Percentiles rank a stretch among this genome's conserved stretches.
Conservation (phyloP, 2,797 vertebrate species). For the Platalea minor region DNA sequence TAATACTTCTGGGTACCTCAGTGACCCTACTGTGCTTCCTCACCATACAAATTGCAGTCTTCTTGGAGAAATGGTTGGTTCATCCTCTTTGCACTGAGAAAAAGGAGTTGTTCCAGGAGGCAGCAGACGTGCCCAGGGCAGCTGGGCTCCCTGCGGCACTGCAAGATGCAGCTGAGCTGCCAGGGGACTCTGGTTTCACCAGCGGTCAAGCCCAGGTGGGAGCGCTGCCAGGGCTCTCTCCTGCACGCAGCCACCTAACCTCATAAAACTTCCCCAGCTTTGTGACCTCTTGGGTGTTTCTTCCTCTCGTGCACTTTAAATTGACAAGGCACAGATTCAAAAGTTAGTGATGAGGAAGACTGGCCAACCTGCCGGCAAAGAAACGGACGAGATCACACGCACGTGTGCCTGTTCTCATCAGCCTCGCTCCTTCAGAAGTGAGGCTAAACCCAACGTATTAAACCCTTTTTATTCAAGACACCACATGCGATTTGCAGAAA, state of each 20-base stretch:
- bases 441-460: not conserved
- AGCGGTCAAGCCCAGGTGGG: not conserved
- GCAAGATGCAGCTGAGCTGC: not conserved
- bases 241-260: not conserved
- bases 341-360: not conserved
- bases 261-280: not conserved
- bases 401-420: not conserved
- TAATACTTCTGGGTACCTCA: not conserved
- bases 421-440: not conserved
- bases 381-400: not conserved
- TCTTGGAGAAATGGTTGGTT: not conserved
- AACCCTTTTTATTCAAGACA: not conserved
- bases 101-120: not conserved
- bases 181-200: not conserved
- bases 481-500: not conserved
- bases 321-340: not conserved
- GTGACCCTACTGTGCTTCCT: not conserved
- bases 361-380: not conserved
- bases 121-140: fast-evolving
- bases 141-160: not conserved
- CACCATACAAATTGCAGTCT: not conserved
- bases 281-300: not conserved
- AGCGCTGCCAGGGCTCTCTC: not conserved
- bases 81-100: not conserved
- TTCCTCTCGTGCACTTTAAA: not conserved